A percentile compares a stretch with the other conserved stretches of the same genome.
Evolutionary conservation across 2,113 vertebrate genomes (phyloP).

Genomic region (Myotis davidii): DNA sequence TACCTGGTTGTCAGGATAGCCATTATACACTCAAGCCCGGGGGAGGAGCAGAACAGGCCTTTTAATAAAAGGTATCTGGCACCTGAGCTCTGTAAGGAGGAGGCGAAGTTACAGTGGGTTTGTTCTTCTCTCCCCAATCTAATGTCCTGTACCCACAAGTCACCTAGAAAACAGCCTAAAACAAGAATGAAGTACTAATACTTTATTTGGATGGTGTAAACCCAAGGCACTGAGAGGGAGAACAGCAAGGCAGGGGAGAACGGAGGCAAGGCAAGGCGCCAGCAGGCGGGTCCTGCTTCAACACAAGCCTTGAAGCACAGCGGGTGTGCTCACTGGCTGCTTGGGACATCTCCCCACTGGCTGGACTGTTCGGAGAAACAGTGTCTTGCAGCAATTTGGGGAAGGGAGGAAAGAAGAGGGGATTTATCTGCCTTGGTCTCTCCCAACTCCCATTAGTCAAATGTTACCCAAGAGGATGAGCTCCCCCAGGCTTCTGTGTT

Average conservation of each 20-base stretch:
- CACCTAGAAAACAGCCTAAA: conserved; percentile 4
- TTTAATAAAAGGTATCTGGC: background rate
- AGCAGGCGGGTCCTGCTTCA: background rate
- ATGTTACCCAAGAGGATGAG: background rate
- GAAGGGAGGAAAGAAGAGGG: background rate
- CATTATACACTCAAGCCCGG: background rate
- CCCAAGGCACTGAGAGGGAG: background rate
- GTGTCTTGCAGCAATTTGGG: background rate
- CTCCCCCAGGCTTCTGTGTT: background rate
- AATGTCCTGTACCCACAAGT: background rate
- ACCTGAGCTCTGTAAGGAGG: background rate
- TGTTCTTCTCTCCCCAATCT: background rate
- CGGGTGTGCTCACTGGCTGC: background rate
- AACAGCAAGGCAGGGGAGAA: background rate
- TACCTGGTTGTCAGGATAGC: background rate
- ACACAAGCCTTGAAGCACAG: background rate
- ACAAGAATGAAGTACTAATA: background rate
- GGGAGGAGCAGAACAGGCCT: background rate
- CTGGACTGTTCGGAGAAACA: background rate
- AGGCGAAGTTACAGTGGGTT: background rate
- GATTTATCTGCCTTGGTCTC: background rate
- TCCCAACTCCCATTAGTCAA: background rate
- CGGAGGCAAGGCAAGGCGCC: background rate
- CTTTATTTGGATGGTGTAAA: conserved; percentile 58
- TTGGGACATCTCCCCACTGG: background rate